Base-by-base conservation (phyloP, 2,888 invertebrate genomes). In the Scaptodrosophila latifasciaeformis region DNA sequence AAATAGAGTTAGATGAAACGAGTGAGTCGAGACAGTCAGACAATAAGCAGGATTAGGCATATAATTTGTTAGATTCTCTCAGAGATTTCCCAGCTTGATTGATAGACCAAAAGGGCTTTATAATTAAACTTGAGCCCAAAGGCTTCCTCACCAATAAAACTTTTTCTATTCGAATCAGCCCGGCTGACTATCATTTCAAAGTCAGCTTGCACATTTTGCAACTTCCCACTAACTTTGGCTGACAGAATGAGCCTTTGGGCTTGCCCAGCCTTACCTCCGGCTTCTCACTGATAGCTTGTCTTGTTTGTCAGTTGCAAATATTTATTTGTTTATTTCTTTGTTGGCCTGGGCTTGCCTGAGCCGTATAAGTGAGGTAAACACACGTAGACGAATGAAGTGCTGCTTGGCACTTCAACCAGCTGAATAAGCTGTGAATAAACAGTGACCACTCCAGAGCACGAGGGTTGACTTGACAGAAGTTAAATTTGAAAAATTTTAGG, bases 1-100 rank as follows among this genome's bases (percentile, higher is more conserved):
- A 90, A 90, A 9, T 31, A 54, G 35, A 35, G 13, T n/a, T 46
- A 53, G 31, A 34, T 2, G 46, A 56, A 61, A 48, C 52, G 34
- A 35, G 49, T 40, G 55, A 37, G 54, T 53, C 17, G n/a, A 45
- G 30, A 12, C 24, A 39, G 37, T 19, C 10, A 42, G 42, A n/a
- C n/a, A 49, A 13, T n/a, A n/a, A n/a, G n/a, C n/a, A n/a, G 21
- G 27, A 46, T 37, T 39, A 49, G 51, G 40, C 29, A 29, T 37
- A 50, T 40, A 29, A 42, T 10, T 49, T 46, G 44, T 7, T 18
- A 17, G 31, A 43, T 17, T 12, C 15, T 40, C 49, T 6, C 18
- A 29, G 15, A 30, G 9, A 15, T 13, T 48, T 4, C 3, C 19
- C 18, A 15, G 17, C 2, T 18, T 40, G 49, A 52, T 59, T 50